Percentiles rank a stretch among this genome's conserved stretches.
phyloP scores from a whole-genome alignment of 2,113 vertebrate genomes.

The Tragelaphus scriptus region DNA sequence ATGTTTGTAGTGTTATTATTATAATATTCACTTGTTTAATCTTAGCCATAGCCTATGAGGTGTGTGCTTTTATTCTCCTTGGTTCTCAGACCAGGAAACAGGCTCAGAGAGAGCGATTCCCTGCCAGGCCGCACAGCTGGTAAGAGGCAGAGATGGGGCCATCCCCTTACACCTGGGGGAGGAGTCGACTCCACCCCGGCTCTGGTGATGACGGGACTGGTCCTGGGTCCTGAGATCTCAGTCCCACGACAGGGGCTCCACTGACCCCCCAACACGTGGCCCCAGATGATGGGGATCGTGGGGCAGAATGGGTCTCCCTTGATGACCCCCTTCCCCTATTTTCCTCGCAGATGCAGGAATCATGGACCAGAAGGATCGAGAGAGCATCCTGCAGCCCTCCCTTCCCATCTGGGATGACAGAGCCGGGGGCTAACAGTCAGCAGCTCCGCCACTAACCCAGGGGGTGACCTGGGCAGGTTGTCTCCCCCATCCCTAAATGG shows the following conservation, averaged over 20 bases:
- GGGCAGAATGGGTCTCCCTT: background rate
- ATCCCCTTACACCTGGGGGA: background rate
- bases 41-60: background rate
- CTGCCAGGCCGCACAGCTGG: background rate
- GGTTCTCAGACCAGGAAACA: background rate
- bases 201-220: background rate
- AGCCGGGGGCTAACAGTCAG: background rate
- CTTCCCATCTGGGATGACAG: background rate
- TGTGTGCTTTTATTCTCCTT: background rate
- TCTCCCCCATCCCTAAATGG: background rate
- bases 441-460: background rate
- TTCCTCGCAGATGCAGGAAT: background rate
- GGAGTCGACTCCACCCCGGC: background rate
- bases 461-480: background rate
- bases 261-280: rapidly evolving
- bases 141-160: background rate
- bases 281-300: rapidly evolving
- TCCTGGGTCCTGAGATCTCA: background rate
- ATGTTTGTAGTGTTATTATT: background rate
- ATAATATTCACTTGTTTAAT: background rate
- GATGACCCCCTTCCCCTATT: background rate
- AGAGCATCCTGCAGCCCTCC: background rate
- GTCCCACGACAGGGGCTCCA: rapidly evolving
- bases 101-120: background rate
- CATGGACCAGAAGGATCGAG: background rate